These are phyloP conservation scores for Drosophila neonasuta DNA, from an alignment of 2,888 invertebrate species.

Conservation along the genomic window DNA sequence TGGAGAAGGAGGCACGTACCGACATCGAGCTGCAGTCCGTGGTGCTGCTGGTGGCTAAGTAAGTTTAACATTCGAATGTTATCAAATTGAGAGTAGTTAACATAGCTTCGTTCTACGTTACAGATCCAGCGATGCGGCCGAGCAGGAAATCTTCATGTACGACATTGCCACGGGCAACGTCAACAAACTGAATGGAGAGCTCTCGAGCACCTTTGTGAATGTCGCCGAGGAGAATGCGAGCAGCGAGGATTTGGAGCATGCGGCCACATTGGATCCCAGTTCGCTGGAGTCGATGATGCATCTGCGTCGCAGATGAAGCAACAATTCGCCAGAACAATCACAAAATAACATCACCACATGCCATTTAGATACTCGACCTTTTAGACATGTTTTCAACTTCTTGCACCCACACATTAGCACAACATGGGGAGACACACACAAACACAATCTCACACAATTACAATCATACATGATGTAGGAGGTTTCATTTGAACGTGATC, in stretches of 20 bases:
- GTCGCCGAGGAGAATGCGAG: constrained; percentile 93
- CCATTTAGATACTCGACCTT: constrained; percentile 69
- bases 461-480: not conserved
- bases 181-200: constrained; percentile 90
- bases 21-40: constrained; percentile 90
- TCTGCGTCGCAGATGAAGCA: constrained; percentile 67
- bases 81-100: not conserved
- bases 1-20: constrained; percentile 89
- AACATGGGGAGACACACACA: constrained; percentile 10
- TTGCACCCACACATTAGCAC: constrained; percentile 34
- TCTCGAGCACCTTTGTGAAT: constrained; percentile 92
- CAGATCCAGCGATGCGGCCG: constrained; percentile 81
- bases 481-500: constrained; percentile 40
- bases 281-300: constrained; percentile 80
- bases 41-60: constrained; percentile 91
- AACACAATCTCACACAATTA: constrained; percentile 9
- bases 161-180: constrained; percentile 89
- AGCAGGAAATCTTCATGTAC: constrained; percentile 93
- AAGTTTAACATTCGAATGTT: constrained; percentile 80
- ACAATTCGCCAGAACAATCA: constrained; percentile 18
- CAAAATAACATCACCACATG: constrained; percentile 52
- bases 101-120: not conserved
- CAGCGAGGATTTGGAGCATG: constrained; percentile 85
- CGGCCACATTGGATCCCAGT: constrained; percentile 81
- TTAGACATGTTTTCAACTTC: constrained; percentile 37